phyloP scores from a whole-genome alignment of 2,113 vertebrate genomes.

The Pseudopodoces humilis region DNA sequence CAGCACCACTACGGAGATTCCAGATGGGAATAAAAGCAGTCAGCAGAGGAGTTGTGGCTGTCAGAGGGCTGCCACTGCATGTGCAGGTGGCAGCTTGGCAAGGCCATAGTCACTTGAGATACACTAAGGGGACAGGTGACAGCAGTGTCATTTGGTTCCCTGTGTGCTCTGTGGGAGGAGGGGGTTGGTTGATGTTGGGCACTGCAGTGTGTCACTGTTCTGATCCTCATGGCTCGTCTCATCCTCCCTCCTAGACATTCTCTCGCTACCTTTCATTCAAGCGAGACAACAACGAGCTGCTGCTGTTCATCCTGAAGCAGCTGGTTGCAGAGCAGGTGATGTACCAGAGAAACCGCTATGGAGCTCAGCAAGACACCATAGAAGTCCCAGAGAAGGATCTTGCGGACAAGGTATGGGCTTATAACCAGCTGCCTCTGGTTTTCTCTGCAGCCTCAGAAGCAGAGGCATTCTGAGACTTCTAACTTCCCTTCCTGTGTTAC shows the following conservation, averaged over 20 bases:
- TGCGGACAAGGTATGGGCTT: slow-evolving; percentile 85
- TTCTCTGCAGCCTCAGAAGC: neutral
- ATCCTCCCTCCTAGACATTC: slow-evolving; percentile 80
- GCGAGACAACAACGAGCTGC: slow-evolving; percentile 94
- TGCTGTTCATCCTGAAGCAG: slow-evolving; percentile 97
- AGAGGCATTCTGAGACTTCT: neutral
- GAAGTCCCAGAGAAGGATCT: slow-evolving; percentile 93
- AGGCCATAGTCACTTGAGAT: neutral
- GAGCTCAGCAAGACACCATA: slow-evolving; percentile 88
- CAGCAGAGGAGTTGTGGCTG: neutral
- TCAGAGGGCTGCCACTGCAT: neutral
- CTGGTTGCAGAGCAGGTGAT: slow-evolving; percentile 90
- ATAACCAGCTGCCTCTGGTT: neutral
- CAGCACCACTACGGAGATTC: neutral
- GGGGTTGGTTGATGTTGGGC: neutral
- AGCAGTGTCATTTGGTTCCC: neutral
- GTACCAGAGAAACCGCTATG: slow-evolving; percentile 94
- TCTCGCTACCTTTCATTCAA: slow-evolving; percentile 93
- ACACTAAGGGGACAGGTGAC: neutral
- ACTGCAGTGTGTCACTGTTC: rapidly evolving
- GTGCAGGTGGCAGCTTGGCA: neutral
- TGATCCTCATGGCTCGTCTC: neutral
- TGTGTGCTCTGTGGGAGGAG: neutral
- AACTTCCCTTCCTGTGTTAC: neutral
- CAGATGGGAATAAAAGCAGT: neutral